These are phyloP conservation scores for Pitangus sulphuratus DNA, from an alignment of 2,797 vertebrate genomes.

Conservation along the genomic window DNA sequence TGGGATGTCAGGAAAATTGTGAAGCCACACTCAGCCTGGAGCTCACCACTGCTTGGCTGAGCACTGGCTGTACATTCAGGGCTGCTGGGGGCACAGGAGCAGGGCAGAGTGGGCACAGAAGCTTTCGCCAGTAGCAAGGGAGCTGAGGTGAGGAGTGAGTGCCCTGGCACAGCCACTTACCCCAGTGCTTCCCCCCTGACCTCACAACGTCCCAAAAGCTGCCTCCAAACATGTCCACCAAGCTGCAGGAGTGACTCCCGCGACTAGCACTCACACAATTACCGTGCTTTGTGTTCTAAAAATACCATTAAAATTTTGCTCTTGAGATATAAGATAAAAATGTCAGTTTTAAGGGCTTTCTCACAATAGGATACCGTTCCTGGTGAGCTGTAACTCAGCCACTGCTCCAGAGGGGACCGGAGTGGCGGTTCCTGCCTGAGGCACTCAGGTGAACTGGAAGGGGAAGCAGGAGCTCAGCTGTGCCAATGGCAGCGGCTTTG, in stretches of 20 bases:
- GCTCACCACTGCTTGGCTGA: neutral
- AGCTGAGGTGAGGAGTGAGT: neutral
- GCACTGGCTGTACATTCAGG: neutral
- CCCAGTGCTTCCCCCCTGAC: rapidly evolving
- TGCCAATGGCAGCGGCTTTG: neutral
- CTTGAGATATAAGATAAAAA: neutral
- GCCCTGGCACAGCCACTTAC: neutral
- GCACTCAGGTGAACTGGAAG: slow-evolving; percentile 31
- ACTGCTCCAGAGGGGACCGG: neutral
- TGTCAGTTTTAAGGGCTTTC: neutral
- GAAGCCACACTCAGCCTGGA: neutral
- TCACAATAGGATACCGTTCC: neutral
- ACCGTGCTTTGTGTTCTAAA: neutral
- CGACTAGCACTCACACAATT: rapidly evolving
- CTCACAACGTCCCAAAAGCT: neutral
- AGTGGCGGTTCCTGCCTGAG: rapidly evolving
- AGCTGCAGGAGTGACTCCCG: neutral
- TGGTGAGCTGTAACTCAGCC: neutral
- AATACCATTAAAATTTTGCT: neutral
- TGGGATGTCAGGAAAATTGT: neutral
- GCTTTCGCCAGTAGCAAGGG: neutral
- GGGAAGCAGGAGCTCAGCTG: neutral
- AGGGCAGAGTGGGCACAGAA: neutral
- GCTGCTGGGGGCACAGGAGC: neutral
- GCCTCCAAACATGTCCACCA: neutral